These are phyloP conservation scores for Sander lucioperca DNA, from an alignment of 2,113 vertebrate genomes.

Conservation along the genomic window DNA sequence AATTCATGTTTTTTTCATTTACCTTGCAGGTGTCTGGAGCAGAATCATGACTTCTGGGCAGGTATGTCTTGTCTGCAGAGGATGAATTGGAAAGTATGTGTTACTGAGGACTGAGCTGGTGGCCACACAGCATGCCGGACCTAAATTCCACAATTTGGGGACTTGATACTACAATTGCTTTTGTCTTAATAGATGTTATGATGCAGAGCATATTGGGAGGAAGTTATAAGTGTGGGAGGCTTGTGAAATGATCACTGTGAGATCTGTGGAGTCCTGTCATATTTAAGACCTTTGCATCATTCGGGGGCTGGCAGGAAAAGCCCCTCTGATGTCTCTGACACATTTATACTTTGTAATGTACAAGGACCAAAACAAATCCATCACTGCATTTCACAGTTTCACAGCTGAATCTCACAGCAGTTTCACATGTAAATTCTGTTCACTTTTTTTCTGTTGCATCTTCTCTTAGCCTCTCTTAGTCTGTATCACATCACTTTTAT, in stretches of 20 bases:
- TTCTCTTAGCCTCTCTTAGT: constrained; percentile 27
- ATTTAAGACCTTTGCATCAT: constrained; percentile 45
- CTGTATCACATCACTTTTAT: constrained; percentile 39
- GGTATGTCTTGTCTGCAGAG: constrained; percentile 42
- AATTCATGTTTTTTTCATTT: constrained; percentile 3
- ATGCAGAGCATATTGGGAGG: constrained; percentile 25
- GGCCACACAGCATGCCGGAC: constrained; percentile 27
- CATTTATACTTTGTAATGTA: constrained; percentile 47
- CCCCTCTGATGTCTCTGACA: constrained; percentile 27
- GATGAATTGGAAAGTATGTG: constrained; percentile 37
- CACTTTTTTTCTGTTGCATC: constrained; percentile 36
- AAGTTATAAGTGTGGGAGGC: neutral
- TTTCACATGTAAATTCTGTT: constrained; percentile 36
- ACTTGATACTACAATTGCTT: constrained; percentile 48
- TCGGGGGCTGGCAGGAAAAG: constrained; percentile 41
- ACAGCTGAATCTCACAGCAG: neutral
- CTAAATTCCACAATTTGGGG: constrained; percentile 34
- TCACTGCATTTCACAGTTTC: constrained; percentile 43
- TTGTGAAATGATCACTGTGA: constrained; percentile 46
- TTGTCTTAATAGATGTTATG: constrained; percentile 44
- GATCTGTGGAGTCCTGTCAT: constrained; percentile 39
- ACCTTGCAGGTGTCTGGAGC: constrained; percentile 48
- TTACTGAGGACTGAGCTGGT: constrained; percentile 53
- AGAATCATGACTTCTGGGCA: constrained; percentile 43
- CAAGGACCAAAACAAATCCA: constrained; percentile 57